Percentiles rank a stretch among this genome's conserved stretches.
phyloP scores from a whole-genome alignment of 2,797 vertebrate genomes.

The Morelia viridis region DNA sequence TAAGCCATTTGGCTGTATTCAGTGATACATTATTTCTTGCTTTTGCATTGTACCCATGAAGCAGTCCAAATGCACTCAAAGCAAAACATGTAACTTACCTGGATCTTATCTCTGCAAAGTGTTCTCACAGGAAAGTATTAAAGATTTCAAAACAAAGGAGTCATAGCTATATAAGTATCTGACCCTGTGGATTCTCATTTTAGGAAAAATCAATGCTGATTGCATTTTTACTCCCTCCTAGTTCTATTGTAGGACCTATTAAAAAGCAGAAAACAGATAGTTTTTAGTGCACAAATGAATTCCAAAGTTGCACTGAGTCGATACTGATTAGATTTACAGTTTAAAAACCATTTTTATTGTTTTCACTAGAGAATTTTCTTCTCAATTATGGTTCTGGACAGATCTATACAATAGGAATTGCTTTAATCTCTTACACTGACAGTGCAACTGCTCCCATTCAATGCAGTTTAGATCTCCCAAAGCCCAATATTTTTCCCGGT shows the following conservation, averaged over 20 bases:
- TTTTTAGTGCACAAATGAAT: constrained; percentile 54
- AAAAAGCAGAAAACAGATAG: constrained; percentile 41
- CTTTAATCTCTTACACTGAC: constrained; percentile 72
- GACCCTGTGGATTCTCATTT: constrained; percentile 19
- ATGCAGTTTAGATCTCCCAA: constrained; percentile 63
- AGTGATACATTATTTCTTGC: background rate
- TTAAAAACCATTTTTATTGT: constrained; percentile 69
- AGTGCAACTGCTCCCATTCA: constrained; percentile 46
- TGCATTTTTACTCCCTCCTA: constrained; percentile 43
- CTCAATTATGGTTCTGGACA: constrained; percentile 63
- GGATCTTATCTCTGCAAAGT: background rate
- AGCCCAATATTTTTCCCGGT: constrained; percentile 44
- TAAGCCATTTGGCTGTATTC: background rate
- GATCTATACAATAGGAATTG: constrained; percentile 68
- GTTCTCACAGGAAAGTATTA: constrained; percentile 44
- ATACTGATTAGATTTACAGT: constrained; percentile 72
- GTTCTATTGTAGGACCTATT: constrained; percentile 27
- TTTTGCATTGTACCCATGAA: background rate
- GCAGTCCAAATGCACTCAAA: constrained; percentile 8
- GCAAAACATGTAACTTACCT: background rate
- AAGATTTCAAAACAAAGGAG: constrained; percentile 1
- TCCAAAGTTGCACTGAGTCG: constrained; percentile 59
- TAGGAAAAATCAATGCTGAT: constrained; percentile 50
- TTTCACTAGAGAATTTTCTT: constrained; percentile 66
- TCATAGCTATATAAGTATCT: constrained; percentile 50